These are phyloP conservation scores for Atrina japonica DNA, from an alignment of 2,888 invertebrate genomes.

Conservation along the genomic window DNA sequence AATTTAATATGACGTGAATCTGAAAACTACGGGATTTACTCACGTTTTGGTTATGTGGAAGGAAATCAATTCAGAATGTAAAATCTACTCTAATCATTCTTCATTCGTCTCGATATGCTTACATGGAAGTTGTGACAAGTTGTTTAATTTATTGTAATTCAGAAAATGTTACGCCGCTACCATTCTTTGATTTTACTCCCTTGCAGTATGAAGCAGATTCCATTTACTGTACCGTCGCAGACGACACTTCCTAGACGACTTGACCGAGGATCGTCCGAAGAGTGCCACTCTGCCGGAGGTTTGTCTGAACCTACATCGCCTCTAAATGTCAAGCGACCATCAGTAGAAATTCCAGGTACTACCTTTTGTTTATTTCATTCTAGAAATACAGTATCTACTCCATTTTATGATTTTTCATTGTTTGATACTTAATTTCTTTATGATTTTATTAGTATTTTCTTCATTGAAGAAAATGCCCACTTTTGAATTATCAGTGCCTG, in stretches of 20 bases:
- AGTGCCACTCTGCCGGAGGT: constrained; percentile 55
- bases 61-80: too few relatives aligned
- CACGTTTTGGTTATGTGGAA: too few relatives aligned
- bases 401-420: not conserved
- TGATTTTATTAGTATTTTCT: not conserved
- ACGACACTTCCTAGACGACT: constrained; percentile 53
- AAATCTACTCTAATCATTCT: too few relatives aligned
- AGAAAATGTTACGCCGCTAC: constrained; percentile 49
- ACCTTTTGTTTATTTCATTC: constrained; percentile 1
- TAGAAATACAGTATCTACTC: too few relatives aligned
- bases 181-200: constrained; percentile 74
- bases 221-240: constrained; percentile 76
- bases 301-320: constrained; percentile 74
- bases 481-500: not conserved
- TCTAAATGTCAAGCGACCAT: constrained; percentile 68
- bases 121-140: too few relatives aligned
- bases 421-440: not conserved
- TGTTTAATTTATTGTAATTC: too few relatives aligned
- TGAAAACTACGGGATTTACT: too few relatives aligned
- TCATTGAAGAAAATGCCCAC: not conserved
- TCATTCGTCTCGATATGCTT: too few relatives aligned
- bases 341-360: constrained; percentile 75
- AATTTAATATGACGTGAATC: too few relatives aligned
- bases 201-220: constrained; percentile 77
- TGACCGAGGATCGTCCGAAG: constrained; percentile 54